Percentiles rank a stretch among this genome's conserved stretches.
Conservation (phyloP, 2,113 vertebrate genomes). For the Gnathonemus longibarbis region DNA sequence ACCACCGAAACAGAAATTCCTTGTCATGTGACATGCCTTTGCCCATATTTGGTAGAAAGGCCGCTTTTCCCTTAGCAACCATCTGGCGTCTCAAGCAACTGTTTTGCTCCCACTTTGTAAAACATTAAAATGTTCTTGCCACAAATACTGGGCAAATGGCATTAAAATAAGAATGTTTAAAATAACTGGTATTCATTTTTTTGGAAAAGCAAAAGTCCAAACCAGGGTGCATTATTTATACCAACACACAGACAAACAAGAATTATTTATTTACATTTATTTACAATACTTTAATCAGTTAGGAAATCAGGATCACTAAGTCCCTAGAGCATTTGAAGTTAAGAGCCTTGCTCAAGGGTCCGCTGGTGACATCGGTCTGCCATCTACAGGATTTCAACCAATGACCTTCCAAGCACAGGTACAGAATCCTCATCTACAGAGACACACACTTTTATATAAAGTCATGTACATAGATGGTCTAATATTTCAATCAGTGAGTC, state of each 20-base stretch:
- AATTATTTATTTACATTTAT: neutral
- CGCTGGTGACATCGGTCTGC: neutral
- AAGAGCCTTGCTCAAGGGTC: neutral
- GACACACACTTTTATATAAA: neutral
- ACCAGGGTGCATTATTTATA: neutral
- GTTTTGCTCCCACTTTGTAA: neutral
- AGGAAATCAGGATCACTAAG: neutral
- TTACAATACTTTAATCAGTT: neutral
- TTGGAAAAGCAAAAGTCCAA: neutral
- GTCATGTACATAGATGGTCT: neutral
- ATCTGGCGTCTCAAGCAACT: neutral
- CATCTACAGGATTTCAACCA: neutral
- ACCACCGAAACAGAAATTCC: neutral
- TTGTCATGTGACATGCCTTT: constrained; percentile 16
- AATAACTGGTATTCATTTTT: neutral
- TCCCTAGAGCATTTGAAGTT: neutral
- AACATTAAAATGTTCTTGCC: neutral
- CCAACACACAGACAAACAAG: neutral
- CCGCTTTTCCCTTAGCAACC: neutral
- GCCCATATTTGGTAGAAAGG: neutral
- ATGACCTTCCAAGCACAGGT: neutral
- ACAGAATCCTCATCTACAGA: neutral
- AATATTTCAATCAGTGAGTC: neutral
- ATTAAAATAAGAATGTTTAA: neutral
- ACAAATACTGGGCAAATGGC: neutral